Conservation (phyloP, 2,113 vertebrate species). For the Phocoena phocoena region DNA sequence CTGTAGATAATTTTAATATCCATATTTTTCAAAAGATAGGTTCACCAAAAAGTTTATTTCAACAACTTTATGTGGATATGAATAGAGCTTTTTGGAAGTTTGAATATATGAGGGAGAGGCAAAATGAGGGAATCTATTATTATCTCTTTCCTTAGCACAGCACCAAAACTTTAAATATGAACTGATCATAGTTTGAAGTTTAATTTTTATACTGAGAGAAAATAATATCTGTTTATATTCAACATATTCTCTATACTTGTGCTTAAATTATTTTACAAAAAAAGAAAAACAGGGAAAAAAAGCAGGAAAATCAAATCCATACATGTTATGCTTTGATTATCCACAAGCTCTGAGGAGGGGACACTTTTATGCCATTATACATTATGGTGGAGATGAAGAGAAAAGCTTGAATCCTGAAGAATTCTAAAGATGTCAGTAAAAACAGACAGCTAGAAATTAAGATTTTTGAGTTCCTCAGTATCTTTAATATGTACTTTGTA, state of each 20-base stretch:
- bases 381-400: background rate
- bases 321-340: background rate
- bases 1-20: background rate
- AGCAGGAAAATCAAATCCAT: background rate
- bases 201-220: background rate
- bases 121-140: background rate
- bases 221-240: background rate
- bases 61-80: background rate
- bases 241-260: background rate
- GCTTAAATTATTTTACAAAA: background rate
- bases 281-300: background rate
- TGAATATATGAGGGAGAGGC: background rate
- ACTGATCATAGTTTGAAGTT: background rate
- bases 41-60: background rate
- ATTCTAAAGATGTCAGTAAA: background rate
- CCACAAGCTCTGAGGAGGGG: background rate
- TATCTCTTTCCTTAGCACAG: background rate
- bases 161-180: background rate
- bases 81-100: background rate
- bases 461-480: background rate
- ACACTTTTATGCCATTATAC: background rate
- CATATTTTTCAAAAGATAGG: background rate
- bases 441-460: background rate
- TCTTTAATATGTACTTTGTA: background rate
- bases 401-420: background rate